Percentiles rank a stretch among this genome's conserved stretches.
Conservation (phyloP, 2,888 invertebrate species). For the Drosophila antonietae region DNA sequence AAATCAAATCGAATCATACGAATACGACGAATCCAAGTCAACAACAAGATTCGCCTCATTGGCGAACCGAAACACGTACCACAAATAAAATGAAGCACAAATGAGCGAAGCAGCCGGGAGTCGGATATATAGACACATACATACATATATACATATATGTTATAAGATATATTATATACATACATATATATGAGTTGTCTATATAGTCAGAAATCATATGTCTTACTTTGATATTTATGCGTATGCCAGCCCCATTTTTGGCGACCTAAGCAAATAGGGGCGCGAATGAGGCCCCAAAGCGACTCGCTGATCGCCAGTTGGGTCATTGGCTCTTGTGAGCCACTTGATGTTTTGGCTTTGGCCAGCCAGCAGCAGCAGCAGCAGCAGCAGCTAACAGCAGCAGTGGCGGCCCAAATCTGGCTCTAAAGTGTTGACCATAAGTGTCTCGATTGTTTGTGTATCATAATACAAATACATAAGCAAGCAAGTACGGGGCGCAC, state of each 20-base stretch:
- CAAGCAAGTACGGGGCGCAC: constrained; percentile 40
- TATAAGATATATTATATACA: constrained; percentile 14
- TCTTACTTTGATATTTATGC: constrained; percentile 76
- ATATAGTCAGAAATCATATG: constrained; percentile 76
- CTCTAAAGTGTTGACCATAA: constrained; percentile 82
- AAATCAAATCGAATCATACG: constrained; percentile 27
- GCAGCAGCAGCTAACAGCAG: constrained; percentile 18
- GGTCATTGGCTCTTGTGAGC: constrained; percentile 75
- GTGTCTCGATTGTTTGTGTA: constrained; percentile 78
- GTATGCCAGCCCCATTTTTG: constrained; percentile 78
- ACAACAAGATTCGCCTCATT: constrained; percentile 47
- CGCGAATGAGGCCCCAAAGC: constrained; percentile 67
- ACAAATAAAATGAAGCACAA: constrained; percentile 76
- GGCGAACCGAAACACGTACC: constrained; percentile 61
- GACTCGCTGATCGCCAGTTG: constrained; percentile 60
- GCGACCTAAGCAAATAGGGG: constrained; percentile 81
- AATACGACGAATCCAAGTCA: constrained; percentile 29
- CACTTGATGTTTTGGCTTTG: constrained; percentile 65
- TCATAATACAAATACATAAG: constrained; percentile 69
- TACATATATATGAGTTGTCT: constrained; percentile 25
- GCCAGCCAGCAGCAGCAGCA: neutral
- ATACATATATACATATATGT: constrained; percentile 15
- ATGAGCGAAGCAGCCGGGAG: constrained; percentile 53
- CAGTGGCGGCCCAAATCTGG: constrained; percentile 71
- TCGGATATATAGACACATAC: constrained; percentile 40